phyloP scores from a whole-genome alignment of 2,888 invertebrate species.

The Pristionchus entomophagus region DNA sequence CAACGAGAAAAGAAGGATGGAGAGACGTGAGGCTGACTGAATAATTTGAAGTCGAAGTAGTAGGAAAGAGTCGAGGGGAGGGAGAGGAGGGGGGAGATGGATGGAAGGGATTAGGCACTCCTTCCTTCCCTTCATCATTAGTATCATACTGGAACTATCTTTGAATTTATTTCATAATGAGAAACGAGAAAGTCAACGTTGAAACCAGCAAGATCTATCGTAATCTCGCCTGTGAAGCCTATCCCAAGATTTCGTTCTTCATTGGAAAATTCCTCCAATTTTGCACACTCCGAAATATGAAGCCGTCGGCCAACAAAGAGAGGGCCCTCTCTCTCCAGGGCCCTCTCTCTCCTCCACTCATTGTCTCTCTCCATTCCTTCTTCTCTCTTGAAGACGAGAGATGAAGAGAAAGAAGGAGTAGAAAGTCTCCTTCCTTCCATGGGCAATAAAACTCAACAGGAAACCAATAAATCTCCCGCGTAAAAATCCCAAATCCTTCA shows the following conservation, averaged over 20 bases:
- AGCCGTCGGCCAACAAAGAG: not conserved
- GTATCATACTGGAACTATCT: no score
- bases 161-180: no score
- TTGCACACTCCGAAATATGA: not conserved
- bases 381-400: not conserved
- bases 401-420: not conserved
- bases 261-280: conserved; percentile 58
- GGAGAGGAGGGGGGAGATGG: not conserved
- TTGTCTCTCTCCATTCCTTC: not conserved
- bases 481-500: no score
- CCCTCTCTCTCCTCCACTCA: not conserved
- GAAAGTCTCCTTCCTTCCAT: not conserved
- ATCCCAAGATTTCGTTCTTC: conserved; percentile 50
- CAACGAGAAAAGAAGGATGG: not conserved
- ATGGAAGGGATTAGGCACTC: not conserved
- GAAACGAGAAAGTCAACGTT: not conserved
- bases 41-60: not conserved
- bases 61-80: not conserved
- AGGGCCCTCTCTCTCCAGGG: no score
- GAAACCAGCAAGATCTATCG: not conserved
- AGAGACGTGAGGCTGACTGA: not conserved
- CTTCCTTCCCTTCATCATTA: not conserved
- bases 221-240: not conserved
- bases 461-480: conserved; percentile 15
- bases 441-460: not conserved